Evolutionary conservation across 2,888 invertebrate species (phyloP), one percentile per base, ranked within the genome.

Genomic region (Dynastes tityus): DNA sequence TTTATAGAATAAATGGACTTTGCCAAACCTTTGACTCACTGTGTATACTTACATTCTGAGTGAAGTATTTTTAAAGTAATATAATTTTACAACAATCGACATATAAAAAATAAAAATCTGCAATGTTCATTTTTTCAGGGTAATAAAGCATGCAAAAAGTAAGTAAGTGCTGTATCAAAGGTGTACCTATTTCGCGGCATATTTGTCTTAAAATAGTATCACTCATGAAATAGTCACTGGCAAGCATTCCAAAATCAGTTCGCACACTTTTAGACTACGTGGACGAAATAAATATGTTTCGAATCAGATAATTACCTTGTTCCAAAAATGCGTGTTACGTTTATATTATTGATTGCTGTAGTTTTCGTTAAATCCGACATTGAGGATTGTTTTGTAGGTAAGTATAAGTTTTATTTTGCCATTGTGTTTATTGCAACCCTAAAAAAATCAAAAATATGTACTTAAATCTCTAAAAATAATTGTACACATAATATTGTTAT

Each of bases 141-240:
- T 37, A 37, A 37, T 37, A 37, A 37, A 37, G 37, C 6, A 37
- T 37, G 37, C 6, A 37, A 11, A 11, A 45, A 45, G 8, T 45
- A 8, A 11, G 6, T 45, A 45, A 45, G 45, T 11, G 8, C 9
- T 9, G 45, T 11, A 45, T 45, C 29, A 74, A 61, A 74, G 73
- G 45, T 49, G 61, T 45, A 74, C 5, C 45, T 61, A 40, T 6
- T 61, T 40, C 45, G 13, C 45, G 61, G n/a, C 73, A 61, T 74
- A 74, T 74, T 74, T 61, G 73, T 74, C 73, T 74, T 74, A 74
- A 74, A 74, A 74, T 74, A 74, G 73, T 74, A 58, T 74, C 73
- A 49, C 55, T 40, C 58, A 27, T 45, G 49, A 74, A 74, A 74
- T 49, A 74, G 73, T 74, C 61, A 61, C 49, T 74, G 73, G 61